Base-by-base conservation (phyloP, 2,888 invertebrate genomes). In the Steinernema carpocapsae region DNA sequence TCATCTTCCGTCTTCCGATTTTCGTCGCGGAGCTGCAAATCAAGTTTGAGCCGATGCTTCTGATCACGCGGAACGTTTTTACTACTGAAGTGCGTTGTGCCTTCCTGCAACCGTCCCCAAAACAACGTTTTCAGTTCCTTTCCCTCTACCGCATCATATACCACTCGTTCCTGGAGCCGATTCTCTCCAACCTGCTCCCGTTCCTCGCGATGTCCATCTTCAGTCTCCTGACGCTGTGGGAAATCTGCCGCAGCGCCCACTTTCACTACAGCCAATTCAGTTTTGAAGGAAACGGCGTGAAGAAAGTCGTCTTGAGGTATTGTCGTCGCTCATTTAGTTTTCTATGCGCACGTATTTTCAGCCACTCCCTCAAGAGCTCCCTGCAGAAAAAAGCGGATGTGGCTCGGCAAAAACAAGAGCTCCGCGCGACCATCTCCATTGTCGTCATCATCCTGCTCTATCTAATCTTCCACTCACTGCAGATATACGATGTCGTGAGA, bases 361-460 rank as follows among this genome's bases (percentile, higher is more conserved):
- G 83, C 22, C 80, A 83, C 22, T 81, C 83, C 29, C 76, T 83
- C 70, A 82, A 80, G 19, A 78, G 74, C 14, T 80, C 78, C 46
- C 79, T 79, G 56, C 78, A 79, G 17, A 78, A 79, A 19, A 83
- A 82, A 71, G 80, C 84, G 1, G 84, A 86, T 46, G 73, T 80
- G 17, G 72, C 82, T 70, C 79, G 84, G 24, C 83, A 83, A 70
- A 84, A 84, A 71, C 85, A 86, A 77, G 86, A 87, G 56, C 76
- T 82, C 17, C 78, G 83, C 14, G 84, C 84, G 24, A 83, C 84
- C 4, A 76, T 87, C 70, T 85, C 83, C 1, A 86, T 86, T 24
- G 81, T 86, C 6, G 74, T 85, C 26, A 86, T 86, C 71, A 87
- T 86, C 72, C 70, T 85, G n/a, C 78, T 86, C 72, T 85, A 87